Evolutionary conservation across 1,140 invertebrate genomes (phyloP).

Genomic region (Plectrocnemia conspersa): DNA sequence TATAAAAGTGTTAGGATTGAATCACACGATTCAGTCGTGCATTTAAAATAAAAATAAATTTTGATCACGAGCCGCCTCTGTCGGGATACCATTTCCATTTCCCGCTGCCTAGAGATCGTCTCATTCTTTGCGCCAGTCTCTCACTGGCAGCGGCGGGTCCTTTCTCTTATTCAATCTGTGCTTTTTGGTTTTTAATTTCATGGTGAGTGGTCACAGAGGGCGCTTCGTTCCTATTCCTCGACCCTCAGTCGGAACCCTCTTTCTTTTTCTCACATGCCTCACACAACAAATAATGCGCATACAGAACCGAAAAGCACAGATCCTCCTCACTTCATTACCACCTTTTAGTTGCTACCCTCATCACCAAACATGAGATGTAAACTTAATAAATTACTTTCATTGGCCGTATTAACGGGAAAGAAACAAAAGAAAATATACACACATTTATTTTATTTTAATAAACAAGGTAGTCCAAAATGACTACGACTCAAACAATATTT

Average conservation of each 20-base stretch:
- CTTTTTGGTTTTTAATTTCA: conserved; percentile 37
- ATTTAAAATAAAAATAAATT: too few relatives aligned
- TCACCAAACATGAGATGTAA: too few relatives aligned
- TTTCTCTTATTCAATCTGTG: conserved; percentile 37
- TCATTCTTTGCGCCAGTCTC: conserved; percentile 21
- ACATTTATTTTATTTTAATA: too few relatives aligned
- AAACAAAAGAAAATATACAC: too few relatives aligned
- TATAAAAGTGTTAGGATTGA: too few relatives aligned
- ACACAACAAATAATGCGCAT: neutral
- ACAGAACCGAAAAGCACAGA: neutral
- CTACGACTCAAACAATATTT: too few relatives aligned
- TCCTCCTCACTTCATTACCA: neutral
- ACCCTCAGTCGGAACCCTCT: neutral
- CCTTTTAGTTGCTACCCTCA: too few relatives aligned
- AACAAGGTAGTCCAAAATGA: too few relatives aligned
- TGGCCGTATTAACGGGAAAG: too few relatives aligned
- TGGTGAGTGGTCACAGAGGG: conserved; percentile 35
- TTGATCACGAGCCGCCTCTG: conserved; percentile 16
- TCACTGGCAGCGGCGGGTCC: conserved; percentile 18
- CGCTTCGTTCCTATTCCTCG: conserved; percentile 13
- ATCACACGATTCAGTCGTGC: too few relatives aligned
- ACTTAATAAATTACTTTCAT: too few relatives aligned
- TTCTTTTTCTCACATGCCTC: neutral
- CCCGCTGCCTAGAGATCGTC: conserved; percentile 15
- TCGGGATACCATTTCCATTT: conserved; percentile 30